These are phyloP conservation scores for Maccullochella peelii DNA, from an alignment of 2,113 vertebrate species.

Conservation along the genomic window DNA sequence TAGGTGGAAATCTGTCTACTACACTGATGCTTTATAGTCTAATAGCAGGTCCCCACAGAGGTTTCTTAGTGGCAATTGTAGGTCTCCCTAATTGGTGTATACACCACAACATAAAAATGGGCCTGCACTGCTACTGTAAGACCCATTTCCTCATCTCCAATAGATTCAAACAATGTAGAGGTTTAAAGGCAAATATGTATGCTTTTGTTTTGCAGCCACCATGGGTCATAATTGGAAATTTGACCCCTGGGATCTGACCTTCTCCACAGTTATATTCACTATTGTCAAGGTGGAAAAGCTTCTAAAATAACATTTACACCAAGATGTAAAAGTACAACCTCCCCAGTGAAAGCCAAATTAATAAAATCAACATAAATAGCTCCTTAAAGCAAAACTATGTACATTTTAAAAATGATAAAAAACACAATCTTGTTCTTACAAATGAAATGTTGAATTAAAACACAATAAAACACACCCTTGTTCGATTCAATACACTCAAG, in stretches of 20 bases:
- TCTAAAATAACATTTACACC: neutral
- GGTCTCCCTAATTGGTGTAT: conserved; percentile 41
- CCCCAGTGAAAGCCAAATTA: neutral
- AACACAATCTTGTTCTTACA: neutral
- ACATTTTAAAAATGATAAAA: neutral
- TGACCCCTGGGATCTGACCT: no score
- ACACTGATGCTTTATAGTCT: neutral
- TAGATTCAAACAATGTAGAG: neutral
- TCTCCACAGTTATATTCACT: neutral
- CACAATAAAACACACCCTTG: neutral
- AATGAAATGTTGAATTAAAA: neutral
- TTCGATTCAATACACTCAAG: neutral
- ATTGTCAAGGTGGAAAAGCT: neutral
- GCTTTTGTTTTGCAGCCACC: neutral
- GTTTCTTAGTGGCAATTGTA: conserved; percentile 19
- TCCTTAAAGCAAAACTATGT: neutral
- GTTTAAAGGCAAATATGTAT: neutral
- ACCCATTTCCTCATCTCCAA: neutral
- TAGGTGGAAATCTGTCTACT: neutral
- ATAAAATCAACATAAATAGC: neutral
- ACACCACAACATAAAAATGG: conserved; percentile 17
- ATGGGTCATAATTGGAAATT: neutral
- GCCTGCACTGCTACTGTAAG: neutral
- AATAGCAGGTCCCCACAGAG: conserved; percentile 24
- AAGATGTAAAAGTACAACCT: neutral